phyloP scores from a whole-genome alignment of 2,797 vertebrate species.

The Pantherophis alleghaniensis region DNA sequence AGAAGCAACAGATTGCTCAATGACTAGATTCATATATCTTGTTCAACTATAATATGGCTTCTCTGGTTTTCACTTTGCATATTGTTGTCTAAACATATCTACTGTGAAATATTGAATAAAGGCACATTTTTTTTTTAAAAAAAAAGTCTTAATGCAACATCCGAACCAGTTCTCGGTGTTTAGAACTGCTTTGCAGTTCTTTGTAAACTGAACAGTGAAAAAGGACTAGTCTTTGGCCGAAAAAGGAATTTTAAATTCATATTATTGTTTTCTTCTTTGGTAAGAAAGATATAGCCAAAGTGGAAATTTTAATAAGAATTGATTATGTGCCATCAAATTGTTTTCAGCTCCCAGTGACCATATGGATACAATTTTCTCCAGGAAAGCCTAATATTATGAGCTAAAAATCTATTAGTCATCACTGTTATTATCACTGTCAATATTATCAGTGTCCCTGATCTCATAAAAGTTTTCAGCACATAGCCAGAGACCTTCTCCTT shows the following conservation, averaged over 20 bases:
- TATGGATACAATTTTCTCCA: not conserved
- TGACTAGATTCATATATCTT: not conserved
- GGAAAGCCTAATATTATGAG: not conserved
- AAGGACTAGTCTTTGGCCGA: not conserved
- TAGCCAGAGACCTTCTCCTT: not conserved
- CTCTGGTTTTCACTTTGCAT: not conserved
- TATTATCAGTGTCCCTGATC: not conserved
- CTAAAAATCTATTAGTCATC: not conserved
- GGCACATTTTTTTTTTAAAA: not conserved
- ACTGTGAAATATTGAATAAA: not conserved
- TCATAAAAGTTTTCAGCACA: not conserved
- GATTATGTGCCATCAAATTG: not conserved
- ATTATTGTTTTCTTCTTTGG: not conserved
- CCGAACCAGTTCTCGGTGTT: not conserved
- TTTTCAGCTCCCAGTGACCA: not conserved
- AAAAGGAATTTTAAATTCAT: not conserved
- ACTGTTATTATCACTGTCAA: not conserved
- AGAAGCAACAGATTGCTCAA: not conserved
- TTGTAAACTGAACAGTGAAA: not conserved
- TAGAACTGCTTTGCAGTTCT: not conserved
- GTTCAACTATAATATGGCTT: not conserved
- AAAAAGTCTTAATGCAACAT: not conserved
- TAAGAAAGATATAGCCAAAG: not conserved
- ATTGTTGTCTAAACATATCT: not conserved
- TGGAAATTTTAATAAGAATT: not conserved